Base-by-base conservation (phyloP, 2,113 vertebrate genomes). In the Narcine bancroftii region DNA sequence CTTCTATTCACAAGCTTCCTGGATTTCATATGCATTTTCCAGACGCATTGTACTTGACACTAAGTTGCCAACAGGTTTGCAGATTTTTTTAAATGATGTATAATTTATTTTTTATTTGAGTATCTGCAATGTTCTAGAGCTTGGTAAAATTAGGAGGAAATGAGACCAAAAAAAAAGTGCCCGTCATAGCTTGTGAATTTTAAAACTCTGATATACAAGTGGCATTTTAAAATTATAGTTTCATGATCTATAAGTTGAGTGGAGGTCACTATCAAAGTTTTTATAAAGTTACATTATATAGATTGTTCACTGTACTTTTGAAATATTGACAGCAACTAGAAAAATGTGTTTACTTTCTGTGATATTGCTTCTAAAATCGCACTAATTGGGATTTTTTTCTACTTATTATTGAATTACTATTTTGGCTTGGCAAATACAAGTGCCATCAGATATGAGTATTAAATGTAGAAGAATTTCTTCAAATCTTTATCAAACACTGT, bases 1-100 rank as follows among this genome's bases (percentile, higher is more conserved):
- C 89, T 91, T 63, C 24, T 47, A 91, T 91, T 91, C 89, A 91
- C 39, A 91, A 65, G 89, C 65, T 69, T 63, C 63, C 89, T 17
- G 45, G 65, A 17, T 69, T 47, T 21, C 24, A 47, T 47, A 42
- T 33, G 63, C 89, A 71, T 91, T 29, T 36, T 47, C 36, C 39
- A 91, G 65, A 47, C 5, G 21, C 66, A 21, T 65, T 42, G 24
- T 36, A 71, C 65, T 33, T 17, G 6, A 19, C 19, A 33, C 6
- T 1, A 19, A n/a, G 53, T 60, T 71, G 53, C 36, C 83, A 89
- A n/a, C 24, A 60, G 42, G 17, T 33, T 33, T 87, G 63, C 89
- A 29, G 45, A 71, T 11, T 1, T 45, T 69, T 15, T 29, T 91
- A 42, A 29, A 29, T 91, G 89, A 39, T 65, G 5, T 6, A 71